Evolutionary conservation across 2,797 vertebrate genomes (phyloP), one percentile per base, ranked within the genome.

Genomic region (Brotogeris chrysoptera): DNA sequence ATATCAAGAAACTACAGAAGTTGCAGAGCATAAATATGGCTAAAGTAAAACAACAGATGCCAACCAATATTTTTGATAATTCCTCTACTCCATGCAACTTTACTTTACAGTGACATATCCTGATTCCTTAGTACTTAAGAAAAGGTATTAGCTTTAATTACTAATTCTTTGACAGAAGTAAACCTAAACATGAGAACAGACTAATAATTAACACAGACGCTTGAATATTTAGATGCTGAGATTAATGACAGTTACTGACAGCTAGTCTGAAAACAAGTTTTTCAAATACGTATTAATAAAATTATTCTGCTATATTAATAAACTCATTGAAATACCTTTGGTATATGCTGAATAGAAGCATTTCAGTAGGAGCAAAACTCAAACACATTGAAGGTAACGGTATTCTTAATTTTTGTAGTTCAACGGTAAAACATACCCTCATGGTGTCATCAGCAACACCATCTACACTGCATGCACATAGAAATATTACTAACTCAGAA

Each of bases 401-500:
- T 36, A 19, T 38, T 82, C 16, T 76, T 32, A 44, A 27, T 25
- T 82, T 86, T 81, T 43, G 20, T 36, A 14, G 5, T 49, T 38
- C 32, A 34, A 2, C 14, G 8, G 9, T 36, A 64, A 89, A 76
- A 76, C 4, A 7, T 9, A 71, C 28, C 30, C 59, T 86, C 19
- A 11, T 28, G 9, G 10, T 43, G 49, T 25, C n/a, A 72, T 3
- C 4, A 7, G 11, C 36, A 89, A 28, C 21, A 32, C 3, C 19
- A 23, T 7, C 8, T 0, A 39, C 5, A 14, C 0, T 4, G 44
- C 5, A 6, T 19, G 5, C 7, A 43, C 38, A 65, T 14, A 82
- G 25, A 59, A 77, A 44, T 32, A n/a, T 14, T 60, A 39, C 13
- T 18, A 32, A 64, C 11, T 64, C 21, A 72, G 38, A 44, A 79